phyloP scores from a whole-genome alignment of 2,888 invertebrate species.

The Alloplasta piceator region DNA sequence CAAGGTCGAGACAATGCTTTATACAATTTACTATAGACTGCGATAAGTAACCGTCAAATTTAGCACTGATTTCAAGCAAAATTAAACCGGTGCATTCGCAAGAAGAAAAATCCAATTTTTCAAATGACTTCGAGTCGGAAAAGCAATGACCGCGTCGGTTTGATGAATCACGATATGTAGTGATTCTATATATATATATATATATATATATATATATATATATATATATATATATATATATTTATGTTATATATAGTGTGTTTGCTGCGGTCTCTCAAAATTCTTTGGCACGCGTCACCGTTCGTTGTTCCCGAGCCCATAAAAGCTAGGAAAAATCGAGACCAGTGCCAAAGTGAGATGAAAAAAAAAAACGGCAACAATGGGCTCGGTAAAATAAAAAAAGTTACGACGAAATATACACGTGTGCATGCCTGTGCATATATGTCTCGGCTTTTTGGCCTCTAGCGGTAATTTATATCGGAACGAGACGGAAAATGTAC shows the following conservation, averaged over 20 bases:
- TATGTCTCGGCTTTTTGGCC: conserved; percentile 5
- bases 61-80: neutral
- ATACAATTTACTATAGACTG: too few relatives aligned
- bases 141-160: neutral
- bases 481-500: conserved; percentile 27
- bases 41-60: too few relatives aligned
- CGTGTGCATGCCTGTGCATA: neutral
- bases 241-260: neutral
- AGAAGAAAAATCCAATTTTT: too few relatives aligned
- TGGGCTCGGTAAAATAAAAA: conserved; percentile 15
- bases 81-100: neutral
- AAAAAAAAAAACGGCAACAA: conserved; percentile 30
- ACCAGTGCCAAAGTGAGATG: neutral
- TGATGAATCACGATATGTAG: conserved; percentile 1
- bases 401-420: neutral
- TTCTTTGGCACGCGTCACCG: conserved; percentile 40
- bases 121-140: neutral
- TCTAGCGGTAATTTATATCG: conserved; percentile 55
- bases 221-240: neutral
- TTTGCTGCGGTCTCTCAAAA: neutral
- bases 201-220: neutral
- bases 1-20: too few relatives aligned
- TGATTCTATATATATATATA: neutral
- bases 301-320: conserved; percentile 20
- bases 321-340: conserved; percentile 26